Percentiles rank a stretch among this genome's conserved stretches.
These are phyloP conservation scores for Carassius auratus DNA, from an alignment of 2,113 vertebrate genomes.

Conservation along the genomic window DNA sequence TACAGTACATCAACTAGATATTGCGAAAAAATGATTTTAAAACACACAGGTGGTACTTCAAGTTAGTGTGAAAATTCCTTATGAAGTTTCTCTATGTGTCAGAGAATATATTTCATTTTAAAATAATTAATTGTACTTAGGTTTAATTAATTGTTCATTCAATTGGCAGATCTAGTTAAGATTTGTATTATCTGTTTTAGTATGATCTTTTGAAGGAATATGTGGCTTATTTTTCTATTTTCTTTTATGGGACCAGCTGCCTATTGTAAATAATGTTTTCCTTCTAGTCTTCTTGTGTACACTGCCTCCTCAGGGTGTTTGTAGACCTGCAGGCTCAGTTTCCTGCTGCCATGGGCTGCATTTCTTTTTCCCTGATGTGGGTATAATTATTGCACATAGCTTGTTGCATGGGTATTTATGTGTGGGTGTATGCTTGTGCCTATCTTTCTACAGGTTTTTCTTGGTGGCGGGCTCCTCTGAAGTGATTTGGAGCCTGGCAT, in stretches of 20 bases:
- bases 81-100: background rate
- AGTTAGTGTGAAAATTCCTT: background rate
- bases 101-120: background rate
- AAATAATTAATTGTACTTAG: background rate
- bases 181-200: background rate
- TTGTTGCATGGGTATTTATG: constrained; percentile 20
- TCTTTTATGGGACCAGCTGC: background rate
- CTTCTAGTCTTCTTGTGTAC: background rate
- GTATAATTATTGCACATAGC: background rate
- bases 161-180: background rate
- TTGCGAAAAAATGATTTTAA: background rate
- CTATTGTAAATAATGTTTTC: background rate
- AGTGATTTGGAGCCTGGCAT: background rate
- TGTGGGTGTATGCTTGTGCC: constrained; percentile 4
- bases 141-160: background rate
- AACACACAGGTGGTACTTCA: background rate
- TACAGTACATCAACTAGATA: background rate
- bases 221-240: background rate
- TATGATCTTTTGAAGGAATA: background rate
- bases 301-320: constrained; percentile 2
- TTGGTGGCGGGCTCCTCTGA: background rate
- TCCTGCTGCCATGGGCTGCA: background rate
- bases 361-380: background rate
- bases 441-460: background rate
- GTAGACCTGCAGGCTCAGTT: background rate